Evolutionary conservation across 2,888 invertebrate species (phyloP).

Genomic region (Alviniconcha strummeri): DNA sequence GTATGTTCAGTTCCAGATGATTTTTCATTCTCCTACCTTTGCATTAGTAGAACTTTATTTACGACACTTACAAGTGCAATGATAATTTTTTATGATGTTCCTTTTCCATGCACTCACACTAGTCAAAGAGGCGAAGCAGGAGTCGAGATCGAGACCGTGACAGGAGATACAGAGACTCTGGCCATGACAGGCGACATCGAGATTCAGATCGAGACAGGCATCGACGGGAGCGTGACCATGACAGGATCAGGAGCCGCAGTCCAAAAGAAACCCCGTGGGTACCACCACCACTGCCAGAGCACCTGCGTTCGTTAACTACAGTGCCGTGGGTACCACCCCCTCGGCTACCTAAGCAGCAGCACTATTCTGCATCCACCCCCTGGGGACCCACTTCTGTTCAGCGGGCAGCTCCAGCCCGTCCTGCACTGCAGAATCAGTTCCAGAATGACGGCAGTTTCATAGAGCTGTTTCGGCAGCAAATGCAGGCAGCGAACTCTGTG

Average conservation of each 20-base stretch:
- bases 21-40: too few species aligned
- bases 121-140: constrained; percentile 21
- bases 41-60: too few species aligned
- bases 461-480: constrained; percentile 89
- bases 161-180: constrained; percentile 10
- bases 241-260: background rate
- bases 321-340: constrained; percentile 8
- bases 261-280: constrained; percentile 13
- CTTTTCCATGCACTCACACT: background rate
- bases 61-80: too few species aligned
- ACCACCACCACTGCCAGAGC: constrained; percentile 27
- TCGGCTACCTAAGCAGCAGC: background rate
- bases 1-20: too few species aligned
- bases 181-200: constrained; percentile 10
- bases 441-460: constrained; percentile 93
- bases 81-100: background rate
- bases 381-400: constrained; percentile 31
- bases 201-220: constrained; percentile 16
- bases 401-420: constrained; percentile 25
- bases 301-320: background rate
- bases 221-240: background rate
- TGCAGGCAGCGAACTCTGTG: constrained; percentile 77
- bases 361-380: background rate
- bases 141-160: constrained; percentile 17
- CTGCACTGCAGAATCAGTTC: constrained; percentile 74